Conservation (phyloP, 2,888 invertebrate species). For the Baccha elongata region DNA sequence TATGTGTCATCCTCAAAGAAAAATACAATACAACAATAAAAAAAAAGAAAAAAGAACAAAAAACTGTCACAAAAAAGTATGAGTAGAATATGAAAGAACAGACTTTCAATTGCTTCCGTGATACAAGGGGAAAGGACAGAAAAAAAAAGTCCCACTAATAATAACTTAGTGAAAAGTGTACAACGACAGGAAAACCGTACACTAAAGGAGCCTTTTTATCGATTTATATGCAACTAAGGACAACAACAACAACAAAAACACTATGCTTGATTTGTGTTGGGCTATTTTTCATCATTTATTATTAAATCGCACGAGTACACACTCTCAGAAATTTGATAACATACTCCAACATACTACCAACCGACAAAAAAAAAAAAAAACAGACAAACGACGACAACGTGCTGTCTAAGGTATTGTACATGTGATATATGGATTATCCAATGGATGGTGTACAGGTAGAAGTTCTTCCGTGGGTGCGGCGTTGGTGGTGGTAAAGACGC, state of each 20-base stretch:
- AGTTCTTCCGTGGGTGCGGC: constrained; percentile 29
- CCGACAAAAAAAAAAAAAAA: constrained; percentile 27
- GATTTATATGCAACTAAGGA: constrained; percentile 71
- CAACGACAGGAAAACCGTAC: constrained; percentile 12
- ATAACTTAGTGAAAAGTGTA: constrained; percentile 49
- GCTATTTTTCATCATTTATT: constrained; percentile 75
- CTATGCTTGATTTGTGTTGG: constrained; percentile 74
- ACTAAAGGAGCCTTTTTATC: constrained; percentile 68
- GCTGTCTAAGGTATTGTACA: constrained; percentile 67
- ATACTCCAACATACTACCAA: constrained; percentile 51
- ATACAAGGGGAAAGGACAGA: constrained; percentile 21
- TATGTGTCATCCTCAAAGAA: constrained; percentile 46
- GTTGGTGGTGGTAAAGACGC: not conserved
- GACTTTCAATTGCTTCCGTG: constrained; percentile 66
- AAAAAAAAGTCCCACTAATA: constrained; percentile 34
- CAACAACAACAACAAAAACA: constrained; percentile 59
- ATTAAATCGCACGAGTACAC: constrained; percentile 72
- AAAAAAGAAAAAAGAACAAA: constrained; percentile 9
- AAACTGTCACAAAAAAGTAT: constrained; percentile 21
- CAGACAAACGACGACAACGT: constrained; percentile 64
- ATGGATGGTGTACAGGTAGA: constrained; percentile 65
- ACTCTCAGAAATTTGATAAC: constrained; percentile 68
- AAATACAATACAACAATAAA: constrained; percentile 30
- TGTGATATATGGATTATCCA: constrained; percentile 71
- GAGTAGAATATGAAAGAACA: constrained; percentile 47